Percentiles rank a stretch among this genome's conserved stretches.
Conservation (phyloP, 2,888 invertebrate species). For the Dastarcus helophoroides region DNA sequence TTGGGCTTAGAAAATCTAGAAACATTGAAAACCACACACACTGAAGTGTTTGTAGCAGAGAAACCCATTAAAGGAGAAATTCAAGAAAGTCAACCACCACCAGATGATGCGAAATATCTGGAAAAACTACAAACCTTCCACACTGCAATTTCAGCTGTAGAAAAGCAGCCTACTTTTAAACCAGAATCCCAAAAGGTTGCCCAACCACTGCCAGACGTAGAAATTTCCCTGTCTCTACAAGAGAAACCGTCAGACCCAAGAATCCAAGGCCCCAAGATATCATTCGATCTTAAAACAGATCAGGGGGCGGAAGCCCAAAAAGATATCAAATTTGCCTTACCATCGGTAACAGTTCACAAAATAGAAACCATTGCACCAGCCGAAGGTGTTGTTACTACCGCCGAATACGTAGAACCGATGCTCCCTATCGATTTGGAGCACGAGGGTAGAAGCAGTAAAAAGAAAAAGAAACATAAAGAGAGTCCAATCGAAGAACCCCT, state of each 20-base stretch:
- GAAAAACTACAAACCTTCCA: no score
- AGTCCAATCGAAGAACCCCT: constrained; percentile 15
- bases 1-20: no score
- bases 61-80: no score
- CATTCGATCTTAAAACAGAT: constrained; percentile 26
- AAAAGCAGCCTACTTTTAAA: no score
- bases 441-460: constrained; percentile 47
- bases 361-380: constrained; percentile 8
- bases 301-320: constrained; percentile 27
- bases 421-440: constrained; percentile 36
- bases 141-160: no score
- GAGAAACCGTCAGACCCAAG: constrained; percentile 35
- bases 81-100: neutral
- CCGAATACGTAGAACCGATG: no score
- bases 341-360: constrained; percentile 17
- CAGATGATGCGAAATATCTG: no score
- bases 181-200: constrained; percentile 1
- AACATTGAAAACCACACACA: no score
- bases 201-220: constrained; percentile 23
- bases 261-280: constrained; percentile 30
- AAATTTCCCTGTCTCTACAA: constrained; percentile 32
- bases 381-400: no score
- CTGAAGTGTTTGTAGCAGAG: no score
- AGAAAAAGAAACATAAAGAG: constrained; percentile 52
- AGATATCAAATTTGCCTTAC: constrained; percentile 29